Base-by-base conservation (phyloP, 2,888 invertebrate species). In the Cabera pusaria region DNA sequence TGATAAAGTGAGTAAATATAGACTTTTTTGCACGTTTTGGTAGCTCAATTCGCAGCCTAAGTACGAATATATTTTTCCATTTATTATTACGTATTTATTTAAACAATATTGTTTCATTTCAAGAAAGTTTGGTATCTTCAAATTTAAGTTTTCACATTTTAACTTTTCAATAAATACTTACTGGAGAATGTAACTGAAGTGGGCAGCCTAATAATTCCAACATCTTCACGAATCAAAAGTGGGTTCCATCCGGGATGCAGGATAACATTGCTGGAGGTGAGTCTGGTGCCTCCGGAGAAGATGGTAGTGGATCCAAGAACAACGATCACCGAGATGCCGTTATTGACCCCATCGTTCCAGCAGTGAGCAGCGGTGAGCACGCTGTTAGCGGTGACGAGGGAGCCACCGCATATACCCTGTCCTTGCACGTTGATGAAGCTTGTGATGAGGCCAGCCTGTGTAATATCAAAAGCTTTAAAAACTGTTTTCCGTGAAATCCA, bases 231-330 rank as follows among this genome's bases (percentile, higher is more conserved):
- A 8, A 52, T 45, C 3, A 44, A 16, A 0, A 1, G 1, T 0
- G 77, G 72, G 4, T 12, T 29, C 72, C 71, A 78, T 25, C 33
- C 50, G 1, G 52, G 49, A 42, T 78, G 76, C 45, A 52, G 51
- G 2, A 51, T 34, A 1, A 76, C 56, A 2, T 40, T 28, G 8
- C 44, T 57, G 7, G 70, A 56, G 0, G 40, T 5, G 0, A 63
- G 5, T n/a, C 76, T 63, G 6, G 43, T 52, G 6, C 77, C 76
- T 1, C 75, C 77, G 6, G 38, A 48, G 56, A 71, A 77, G 1
- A 77, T 41, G 0, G 41, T 23, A 5, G 47, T 27, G n/a, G 73
- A 70, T 1, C 78, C 78, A 1, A 76, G 65, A 0, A 75, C 65
- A 0, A 75, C 69, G 3, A 56, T 62, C 26, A 71, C 46, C 12